Base-by-base conservation (phyloP, 2,888 invertebrate genomes). In the Teleiodes luculella region DNA sequence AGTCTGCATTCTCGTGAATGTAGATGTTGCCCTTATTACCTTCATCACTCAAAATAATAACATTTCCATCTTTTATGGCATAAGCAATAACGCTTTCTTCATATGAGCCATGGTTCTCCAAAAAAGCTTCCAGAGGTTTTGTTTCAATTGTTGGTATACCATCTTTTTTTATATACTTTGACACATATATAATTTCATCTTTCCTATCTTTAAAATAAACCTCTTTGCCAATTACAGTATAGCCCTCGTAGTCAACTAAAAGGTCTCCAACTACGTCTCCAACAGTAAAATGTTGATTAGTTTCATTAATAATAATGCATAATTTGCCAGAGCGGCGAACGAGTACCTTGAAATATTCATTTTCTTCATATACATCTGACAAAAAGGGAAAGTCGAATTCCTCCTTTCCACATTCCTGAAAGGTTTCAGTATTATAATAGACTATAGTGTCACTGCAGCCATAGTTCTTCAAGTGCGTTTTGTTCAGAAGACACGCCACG, bases 101-200 rank as follows among this genome's bases (percentile, higher is more conserved):
- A 49, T 16, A 49, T 7, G 37, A 37, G 13, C 20, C 24, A 37
- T 37, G 36, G 37, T 49, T 37, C 24, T 37, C 37, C 8, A 18
- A 8, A 13, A 49, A 49, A 0, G 49, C 49, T 28, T 37, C 49
- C n/a, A 49, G 20, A 4, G 24, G 36, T 1, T 24, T 11, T 13
- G 49, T 49, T 2, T 28, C n/a, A 13, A 49, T 14, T 13, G 28
- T 37, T 13, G 28, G 3, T 13, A 24, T 24, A 13, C 49, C 49
- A 28, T 49, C 8, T 18, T 37, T 10, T 4, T 30, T 30, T 28
- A 1, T 37, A 14, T 37, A 28, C 13, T 49, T 49, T n/a, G 49
- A 49, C 10, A 49, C 49, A 49, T 49, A 49, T 2, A 49, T 49
- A 8, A 37, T 18, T 3, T 37, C 37, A 49, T 49, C 49, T 10